These are phyloP conservation scores for Halesus radiatus DNA, from an alignment of 1,140 invertebrate genomes.

Conservation along the genomic window DNA sequence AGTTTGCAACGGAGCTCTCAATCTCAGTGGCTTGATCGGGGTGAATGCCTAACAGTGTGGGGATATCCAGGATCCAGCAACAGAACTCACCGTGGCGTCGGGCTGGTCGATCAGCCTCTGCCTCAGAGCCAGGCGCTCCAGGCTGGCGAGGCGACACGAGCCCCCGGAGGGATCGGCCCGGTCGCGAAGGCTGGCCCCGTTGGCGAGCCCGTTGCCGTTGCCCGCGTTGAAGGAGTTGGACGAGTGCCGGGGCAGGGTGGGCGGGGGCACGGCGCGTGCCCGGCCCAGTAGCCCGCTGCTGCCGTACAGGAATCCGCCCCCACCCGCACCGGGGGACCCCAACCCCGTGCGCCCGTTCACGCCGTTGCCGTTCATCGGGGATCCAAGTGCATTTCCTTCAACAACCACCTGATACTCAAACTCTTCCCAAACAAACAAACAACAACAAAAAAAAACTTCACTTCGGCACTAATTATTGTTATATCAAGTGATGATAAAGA, in stretches of 20 bases:
- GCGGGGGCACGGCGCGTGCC: conserved; percentile 74
- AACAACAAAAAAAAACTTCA: too few relatives aligned
- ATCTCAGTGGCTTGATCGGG: too few relatives aligned
- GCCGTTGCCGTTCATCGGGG: conserved; percentile 54
- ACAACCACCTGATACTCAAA: background rate
- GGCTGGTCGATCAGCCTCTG: conserved; percentile 78
- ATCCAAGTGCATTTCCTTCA: conserved; percentile 12
- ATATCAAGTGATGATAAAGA: too few relatives aligned
- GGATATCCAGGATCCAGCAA: background rate
- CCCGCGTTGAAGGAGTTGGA: conserved; percentile 63
- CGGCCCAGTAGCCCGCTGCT: conserved; percentile 65
- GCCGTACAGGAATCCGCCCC: conserved; percentile 67
- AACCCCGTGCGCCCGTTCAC: conserved; percentile 50
- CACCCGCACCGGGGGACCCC: conserved; percentile 59
- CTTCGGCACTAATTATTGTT: too few relatives aligned
- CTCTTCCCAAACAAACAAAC: too few relatives aligned
- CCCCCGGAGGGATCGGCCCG: conserved; percentile 69
- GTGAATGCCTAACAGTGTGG: too few relatives aligned
- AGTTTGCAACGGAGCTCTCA: background rate
- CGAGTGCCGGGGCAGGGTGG: conserved; percentile 77
- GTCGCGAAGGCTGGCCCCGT: conserved; percentile 66
- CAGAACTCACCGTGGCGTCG: conserved; percentile 46
- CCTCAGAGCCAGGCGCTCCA: conserved; percentile 78
- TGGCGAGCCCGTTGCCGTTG: conserved; percentile 67
- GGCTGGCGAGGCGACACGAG: conserved; percentile 77